Evolutionary conservation across 2,113 vertebrate species (phyloP).

Genomic region (Phrynosoma blainvillii): DNA sequence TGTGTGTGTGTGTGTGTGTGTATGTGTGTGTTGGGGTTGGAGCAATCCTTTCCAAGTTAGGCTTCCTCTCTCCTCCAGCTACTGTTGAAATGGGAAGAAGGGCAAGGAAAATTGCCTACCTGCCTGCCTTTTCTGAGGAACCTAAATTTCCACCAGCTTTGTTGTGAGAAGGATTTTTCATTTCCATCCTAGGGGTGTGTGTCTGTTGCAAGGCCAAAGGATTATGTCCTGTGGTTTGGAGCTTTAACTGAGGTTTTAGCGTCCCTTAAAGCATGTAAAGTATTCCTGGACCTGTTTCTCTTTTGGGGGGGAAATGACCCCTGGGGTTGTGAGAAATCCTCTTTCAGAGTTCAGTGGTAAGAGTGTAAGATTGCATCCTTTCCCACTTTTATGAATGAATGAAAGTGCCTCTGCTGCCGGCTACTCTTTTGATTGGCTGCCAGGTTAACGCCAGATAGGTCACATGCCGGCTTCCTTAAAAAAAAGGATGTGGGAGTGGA

Average conservation of each 20-base stretch:
- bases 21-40: no score
- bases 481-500: neutral
- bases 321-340: neutral
- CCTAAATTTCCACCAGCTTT: no score
- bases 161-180: neutral
- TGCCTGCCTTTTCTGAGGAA: neutral
- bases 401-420: constrained; percentile 69
- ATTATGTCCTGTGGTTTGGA: neutral
- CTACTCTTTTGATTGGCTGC: constrained; percentile 70
- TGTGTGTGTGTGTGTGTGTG: no score
- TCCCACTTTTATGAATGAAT: constrained; percentile 73
- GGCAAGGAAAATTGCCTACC: neutral
- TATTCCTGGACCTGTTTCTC: neutral
- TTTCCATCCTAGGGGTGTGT: neutral
- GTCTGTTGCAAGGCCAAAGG: no score
- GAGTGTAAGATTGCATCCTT: no score
- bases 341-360: neutral
- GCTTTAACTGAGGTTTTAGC: neutral
- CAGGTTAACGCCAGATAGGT: constrained; percentile 68
- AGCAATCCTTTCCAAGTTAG: no score
- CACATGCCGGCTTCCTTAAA: constrained; percentile 54
- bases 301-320: neutral
- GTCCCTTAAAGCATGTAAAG: neutral
- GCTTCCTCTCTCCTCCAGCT: no score
- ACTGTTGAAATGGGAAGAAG: neutral